Percentiles rank a stretch among this genome's conserved stretches.
These are phyloP conservation scores for Macrotus californicus DNA, from an alignment of 2,113 vertebrate species.

Conservation along the genomic window DNA sequence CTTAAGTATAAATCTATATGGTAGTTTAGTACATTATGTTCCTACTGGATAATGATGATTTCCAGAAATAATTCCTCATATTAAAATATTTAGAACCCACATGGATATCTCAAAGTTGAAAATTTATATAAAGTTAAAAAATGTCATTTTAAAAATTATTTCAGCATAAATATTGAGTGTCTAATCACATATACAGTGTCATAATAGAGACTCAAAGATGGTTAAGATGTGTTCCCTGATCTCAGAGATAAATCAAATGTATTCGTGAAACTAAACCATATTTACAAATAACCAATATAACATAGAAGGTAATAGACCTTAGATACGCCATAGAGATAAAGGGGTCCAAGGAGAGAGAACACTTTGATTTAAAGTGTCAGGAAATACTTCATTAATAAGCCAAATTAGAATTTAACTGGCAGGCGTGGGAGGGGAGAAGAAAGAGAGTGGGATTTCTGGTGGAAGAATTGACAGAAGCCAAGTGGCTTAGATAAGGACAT, in stretches of 20 bases:
- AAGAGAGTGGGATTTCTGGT: not conserved
- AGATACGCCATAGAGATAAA: not conserved
- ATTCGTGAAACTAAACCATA: not conserved
- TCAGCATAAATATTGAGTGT: not conserved
- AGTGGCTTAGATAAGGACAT: not conserved
- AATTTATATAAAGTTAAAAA: not conserved
- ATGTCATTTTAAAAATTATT: not conserved
- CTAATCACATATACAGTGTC: not conserved
- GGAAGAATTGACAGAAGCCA: not conserved
- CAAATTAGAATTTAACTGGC: not conserved
- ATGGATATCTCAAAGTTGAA: not conserved
- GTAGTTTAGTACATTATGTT: not conserved
- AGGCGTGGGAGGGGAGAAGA: not conserved
- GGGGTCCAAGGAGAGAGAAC: not conserved
- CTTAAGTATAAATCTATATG: not conserved
- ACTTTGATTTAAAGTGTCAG: not conserved
- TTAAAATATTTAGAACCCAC: not conserved
- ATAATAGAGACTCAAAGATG: not conserved
- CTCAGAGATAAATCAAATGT: not conserved
- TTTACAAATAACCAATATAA: not conserved
- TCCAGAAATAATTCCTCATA: not conserved
- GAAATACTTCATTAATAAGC: not conserved
- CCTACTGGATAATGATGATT: not conserved
- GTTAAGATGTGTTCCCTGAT: not conserved
- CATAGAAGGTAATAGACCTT: not conserved